These are phyloP conservation scores for Ibycter americanus DNA, from an alignment of 2,797 vertebrate species.

Conservation along the genomic window DNA sequence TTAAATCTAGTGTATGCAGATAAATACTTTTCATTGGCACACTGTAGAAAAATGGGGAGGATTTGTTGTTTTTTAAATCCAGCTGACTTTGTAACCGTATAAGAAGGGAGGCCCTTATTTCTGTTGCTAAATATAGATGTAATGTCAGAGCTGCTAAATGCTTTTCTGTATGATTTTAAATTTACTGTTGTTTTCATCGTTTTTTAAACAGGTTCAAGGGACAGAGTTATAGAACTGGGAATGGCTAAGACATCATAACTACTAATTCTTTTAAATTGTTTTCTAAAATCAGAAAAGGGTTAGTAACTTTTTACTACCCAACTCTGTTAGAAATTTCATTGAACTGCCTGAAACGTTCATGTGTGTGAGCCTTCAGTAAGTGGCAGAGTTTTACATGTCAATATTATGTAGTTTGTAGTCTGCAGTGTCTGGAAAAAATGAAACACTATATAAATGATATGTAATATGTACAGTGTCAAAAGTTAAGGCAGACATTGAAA, in stretches of 20 bases:
- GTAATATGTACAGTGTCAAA: constrained; percentile 79
- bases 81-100: constrained; percentile 64
- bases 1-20: constrained; percentile 69
- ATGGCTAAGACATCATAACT: constrained; percentile 82
- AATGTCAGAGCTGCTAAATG: constrained; percentile 67
- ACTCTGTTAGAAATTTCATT: constrained; percentile 78
- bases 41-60: constrained; percentile 61
- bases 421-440: constrained; percentile 78
- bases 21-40: constrained; percentile 71
- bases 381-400: constrained; percentile 76
- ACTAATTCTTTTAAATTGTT: constrained; percentile 80
- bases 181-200: constrained; percentile 75
- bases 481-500: constrained; percentile 76
- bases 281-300: constrained; percentile 79
- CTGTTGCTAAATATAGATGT: constrained; percentile 64
- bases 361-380: constrained; percentile 80
- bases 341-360: constrained; percentile 79
- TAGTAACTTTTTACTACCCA: constrained; percentile 75
- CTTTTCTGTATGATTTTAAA: constrained; percentile 74
- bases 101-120: constrained; percentile 61
- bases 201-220: constrained; percentile 83
- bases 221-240: constrained; percentile 82
- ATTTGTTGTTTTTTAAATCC: constrained; percentile 60
- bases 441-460: constrained; percentile 79
- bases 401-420: constrained; percentile 79